phyloP scores from a whole-genome alignment of 2,888 invertebrate species.

The Campoplex nolae region DNA sequence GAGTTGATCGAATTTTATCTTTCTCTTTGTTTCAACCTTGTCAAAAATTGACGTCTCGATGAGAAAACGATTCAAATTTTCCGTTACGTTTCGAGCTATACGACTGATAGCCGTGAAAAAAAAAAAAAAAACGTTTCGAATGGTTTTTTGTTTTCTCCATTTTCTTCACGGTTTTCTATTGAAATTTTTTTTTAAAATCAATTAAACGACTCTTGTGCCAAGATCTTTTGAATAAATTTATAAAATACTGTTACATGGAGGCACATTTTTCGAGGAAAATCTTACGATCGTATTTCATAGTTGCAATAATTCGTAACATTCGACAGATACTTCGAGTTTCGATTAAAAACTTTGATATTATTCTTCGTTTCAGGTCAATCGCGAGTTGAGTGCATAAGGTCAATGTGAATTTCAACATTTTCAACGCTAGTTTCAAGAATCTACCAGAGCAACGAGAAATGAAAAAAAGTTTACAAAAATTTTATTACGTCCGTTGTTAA shows the following conservation, averaged over 20 bases:
- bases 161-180: too few relatives aligned
- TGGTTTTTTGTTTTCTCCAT: background rate
- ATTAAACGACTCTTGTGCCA: background rate
- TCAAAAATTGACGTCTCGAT: background rate
- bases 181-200: background rate
- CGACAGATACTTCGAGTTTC: background rate
- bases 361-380: slow-evolving; percentile 21
- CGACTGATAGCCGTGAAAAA: background rate
- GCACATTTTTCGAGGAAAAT: background rate
- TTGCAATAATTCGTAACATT: background rate
- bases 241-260: background rate
- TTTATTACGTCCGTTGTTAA: background rate
- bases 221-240: background rate
- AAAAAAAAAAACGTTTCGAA: background rate
- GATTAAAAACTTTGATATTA: slow-evolving; percentile 34
- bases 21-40: background rate
- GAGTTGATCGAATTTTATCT: background rate
- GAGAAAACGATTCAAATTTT: background rate
- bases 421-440: slow-evolving; percentile 18
- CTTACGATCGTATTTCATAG: background rate
- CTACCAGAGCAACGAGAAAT: background rate
- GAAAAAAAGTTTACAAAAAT: background rate
- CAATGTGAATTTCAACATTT: slow-evolving; percentile 44
- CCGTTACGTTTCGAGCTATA: background rate
- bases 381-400: slow-evolving; percentile 50